Base-by-base conservation (phyloP, 2,888 invertebrate genomes). In the Netelia melanura region DNA sequence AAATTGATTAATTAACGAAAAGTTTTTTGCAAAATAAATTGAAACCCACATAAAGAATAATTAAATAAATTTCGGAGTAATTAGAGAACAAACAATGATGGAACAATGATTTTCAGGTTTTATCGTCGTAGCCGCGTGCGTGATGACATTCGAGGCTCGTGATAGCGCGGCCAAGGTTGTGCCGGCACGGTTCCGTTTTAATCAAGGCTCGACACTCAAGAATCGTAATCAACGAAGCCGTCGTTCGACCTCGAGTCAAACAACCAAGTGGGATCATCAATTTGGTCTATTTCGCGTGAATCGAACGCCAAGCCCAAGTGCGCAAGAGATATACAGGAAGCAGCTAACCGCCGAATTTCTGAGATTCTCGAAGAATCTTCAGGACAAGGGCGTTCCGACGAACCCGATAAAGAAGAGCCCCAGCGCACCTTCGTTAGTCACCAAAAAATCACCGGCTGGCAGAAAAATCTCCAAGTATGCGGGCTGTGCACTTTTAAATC, bases 71-170 rank as follows among this genome's bases (percentile, higher is more conserved):
- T 10, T 11, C 11, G 17, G 3, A 17, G 14, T 30, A 62, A 62
- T 62, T 52, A 30, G 38, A 65, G 10, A 38, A 6, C 38, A n/a
- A 65, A 23, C 11, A 48, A 38, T 1, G 54, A 14, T 25, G 3
- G 76, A 76, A 54, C 21, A 64, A 44, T 38, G 11, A 21, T 61
- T 75, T 23, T 38, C 91, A 97, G 97, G 98, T 56, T 99, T 99
- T 93, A 98, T 98, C 88, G 98, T 99, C 58, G 99, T 99, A 25
- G 98, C 99, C 44, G 98, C 99, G 0, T 99, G 99, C 92, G 99
- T 99, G 75, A 98, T 99, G 97, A 99, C 99, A n/a, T 98, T 99
- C 92, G 99, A 99, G 93, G 98, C 98, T 0, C 96, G 99, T 2
- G 99, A 99, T 94, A 98, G 98, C 85, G 98, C 99, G 0, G 98